phyloP scores from a whole-genome alignment of 2,113 vertebrate species.

The Oreamnos americanus region DNA sequence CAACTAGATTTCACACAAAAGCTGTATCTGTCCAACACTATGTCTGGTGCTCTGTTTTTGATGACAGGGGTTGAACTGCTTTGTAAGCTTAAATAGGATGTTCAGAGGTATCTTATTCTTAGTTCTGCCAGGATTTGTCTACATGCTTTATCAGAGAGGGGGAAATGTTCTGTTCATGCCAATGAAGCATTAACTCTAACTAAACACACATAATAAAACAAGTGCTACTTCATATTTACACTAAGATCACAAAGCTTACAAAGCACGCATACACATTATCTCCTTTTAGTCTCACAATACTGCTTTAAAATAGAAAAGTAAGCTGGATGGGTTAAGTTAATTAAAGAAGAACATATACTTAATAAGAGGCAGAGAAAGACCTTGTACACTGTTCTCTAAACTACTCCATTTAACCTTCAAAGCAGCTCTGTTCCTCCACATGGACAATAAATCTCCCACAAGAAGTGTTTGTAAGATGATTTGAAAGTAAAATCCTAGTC shows the following conservation, averaged over 20 bases:
- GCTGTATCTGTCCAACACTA: background rate
- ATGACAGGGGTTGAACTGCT: background rate
- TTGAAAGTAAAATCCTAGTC: slow-evolving; percentile 63
- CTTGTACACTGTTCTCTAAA: background rate
- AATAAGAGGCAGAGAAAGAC: slow-evolving; percentile 19
- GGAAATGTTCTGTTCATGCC: background rate
- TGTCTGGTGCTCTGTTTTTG: background rate
- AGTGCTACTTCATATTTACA: background rate
- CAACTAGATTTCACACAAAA: background rate
- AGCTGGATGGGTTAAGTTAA: background rate
- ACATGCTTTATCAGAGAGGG: background rate
- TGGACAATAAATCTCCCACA: slow-evolving; percentile 47
- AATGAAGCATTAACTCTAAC: background rate
- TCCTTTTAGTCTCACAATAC: background rate
- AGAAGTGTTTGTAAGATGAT: slow-evolving; percentile 54
- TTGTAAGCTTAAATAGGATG: background rate
- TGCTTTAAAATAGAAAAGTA: background rate
- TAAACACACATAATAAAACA: background rate
- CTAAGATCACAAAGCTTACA: background rate
- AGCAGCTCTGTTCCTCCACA: slow-evolving; percentile 25
- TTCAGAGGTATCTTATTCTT: background rate
- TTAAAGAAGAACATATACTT: slow-evolving; percentile 24
- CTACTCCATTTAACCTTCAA: slow-evolving; percentile 37
- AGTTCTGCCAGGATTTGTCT: background rate
- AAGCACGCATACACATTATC: background rate